Conservation (phyloP, 2,113 vertebrate species). For the Castor canadensis region DNA sequence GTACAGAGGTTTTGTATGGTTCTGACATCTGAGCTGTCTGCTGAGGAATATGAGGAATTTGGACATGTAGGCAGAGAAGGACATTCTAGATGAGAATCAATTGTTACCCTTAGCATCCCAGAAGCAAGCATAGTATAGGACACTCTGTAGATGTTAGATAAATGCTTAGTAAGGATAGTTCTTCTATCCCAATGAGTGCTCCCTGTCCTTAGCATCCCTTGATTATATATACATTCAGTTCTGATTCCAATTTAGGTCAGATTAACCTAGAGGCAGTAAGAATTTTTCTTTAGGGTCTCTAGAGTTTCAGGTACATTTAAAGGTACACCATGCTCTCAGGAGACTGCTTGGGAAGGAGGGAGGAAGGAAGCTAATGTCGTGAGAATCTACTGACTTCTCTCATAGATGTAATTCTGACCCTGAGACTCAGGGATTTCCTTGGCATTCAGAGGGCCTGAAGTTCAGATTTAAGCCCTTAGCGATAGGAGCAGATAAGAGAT, state of each 20-base stretch:
- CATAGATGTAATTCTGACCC: neutral
- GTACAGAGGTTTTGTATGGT: neutral
- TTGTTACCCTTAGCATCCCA: neutral
- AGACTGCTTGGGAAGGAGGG: neutral
- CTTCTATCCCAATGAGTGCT: neutral
- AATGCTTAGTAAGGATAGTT: neutral
- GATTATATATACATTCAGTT: neutral
- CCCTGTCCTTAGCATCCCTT: neutral
- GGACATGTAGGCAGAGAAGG: neutral
- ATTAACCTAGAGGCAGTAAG: neutral
- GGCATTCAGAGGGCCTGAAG: neutral
- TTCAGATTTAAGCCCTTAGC: neutral
- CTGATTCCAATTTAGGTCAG: neutral
- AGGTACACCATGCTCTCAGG: neutral
- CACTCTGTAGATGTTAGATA: neutral
- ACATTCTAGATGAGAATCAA: neutral
- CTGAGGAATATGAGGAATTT: neutral
- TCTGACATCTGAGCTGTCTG: neutral
- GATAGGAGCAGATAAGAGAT: neutral
- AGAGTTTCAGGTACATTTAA: neutral
- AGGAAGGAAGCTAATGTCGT: neutral
- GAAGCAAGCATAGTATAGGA: neutral
- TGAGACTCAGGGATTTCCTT: neutral
- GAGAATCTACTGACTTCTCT: neutral
- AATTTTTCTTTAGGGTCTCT: neutral